Conservation (phyloP, 1,140 invertebrate species). For the Orchesella cincta region DNA sequence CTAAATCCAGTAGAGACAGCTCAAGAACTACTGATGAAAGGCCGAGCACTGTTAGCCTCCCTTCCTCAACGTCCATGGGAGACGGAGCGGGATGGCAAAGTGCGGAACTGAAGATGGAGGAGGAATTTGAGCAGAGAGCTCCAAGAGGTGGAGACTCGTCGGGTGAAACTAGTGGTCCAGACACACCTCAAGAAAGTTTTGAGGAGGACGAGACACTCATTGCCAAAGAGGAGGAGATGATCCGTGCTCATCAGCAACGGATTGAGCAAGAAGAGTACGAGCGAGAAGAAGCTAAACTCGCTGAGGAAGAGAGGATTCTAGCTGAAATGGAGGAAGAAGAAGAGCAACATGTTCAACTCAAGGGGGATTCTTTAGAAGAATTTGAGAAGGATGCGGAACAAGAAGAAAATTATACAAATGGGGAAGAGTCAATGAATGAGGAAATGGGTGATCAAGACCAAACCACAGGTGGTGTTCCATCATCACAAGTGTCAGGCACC, state of each 20-base stretch:
- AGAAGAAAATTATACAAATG: background rate
- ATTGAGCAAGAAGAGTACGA: slow-evolving; percentile 30
- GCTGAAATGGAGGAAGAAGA: slow-evolving; percentile 51
- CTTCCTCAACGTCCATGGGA: slow-evolving; percentile 45
- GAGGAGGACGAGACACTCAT: slow-evolving; percentile 66
- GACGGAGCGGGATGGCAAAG: slow-evolving; percentile 48
- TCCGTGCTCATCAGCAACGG: slow-evolving; percentile 43
- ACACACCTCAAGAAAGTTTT: slow-evolving; percentile 73
- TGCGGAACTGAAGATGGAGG: slow-evolving; percentile 51
- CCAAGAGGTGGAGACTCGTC: slow-evolving; percentile 61
- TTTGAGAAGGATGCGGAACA: background rate
- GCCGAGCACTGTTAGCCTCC: slow-evolving; percentile 44
- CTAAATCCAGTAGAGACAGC: slow-evolving; percentile 16
- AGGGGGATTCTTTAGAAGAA: no score
- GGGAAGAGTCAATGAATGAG: slow-evolving; percentile 11
- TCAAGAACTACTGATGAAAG: slow-evolving; percentile 53
- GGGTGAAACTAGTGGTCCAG: slow-evolving; percentile 81
- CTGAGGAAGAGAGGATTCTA: slow-evolving; percentile 32
- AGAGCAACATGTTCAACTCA: slow-evolving; percentile 51
- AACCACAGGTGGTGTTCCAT: background rate
- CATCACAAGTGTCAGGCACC: background rate
- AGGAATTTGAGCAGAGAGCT: slow-evolving; percentile 39
- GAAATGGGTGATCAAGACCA: slow-evolving; percentile 11
- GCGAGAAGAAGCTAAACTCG: slow-evolving; percentile 48
- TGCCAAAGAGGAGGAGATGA: slow-evolving; percentile 51